Percentiles rank a stretch among this genome's conserved stretches.
phyloP scores from a whole-genome alignment of 1,140 invertebrate genomes.

The Cecropterus lyciades region DNA sequence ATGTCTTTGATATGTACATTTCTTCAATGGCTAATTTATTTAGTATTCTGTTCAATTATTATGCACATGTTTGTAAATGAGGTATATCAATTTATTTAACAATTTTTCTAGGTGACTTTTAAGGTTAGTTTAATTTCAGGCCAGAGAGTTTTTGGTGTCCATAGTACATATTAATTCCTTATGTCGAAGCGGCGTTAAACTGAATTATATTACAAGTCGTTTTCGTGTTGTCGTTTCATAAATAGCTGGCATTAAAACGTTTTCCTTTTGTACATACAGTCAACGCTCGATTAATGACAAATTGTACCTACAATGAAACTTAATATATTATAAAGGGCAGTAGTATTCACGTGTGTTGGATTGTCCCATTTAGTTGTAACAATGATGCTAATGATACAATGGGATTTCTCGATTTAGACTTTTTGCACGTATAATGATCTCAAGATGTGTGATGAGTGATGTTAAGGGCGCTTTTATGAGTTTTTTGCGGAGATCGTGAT shows the following conservation, averaged over 20 bases:
- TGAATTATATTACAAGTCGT: neutral
- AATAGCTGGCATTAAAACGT: conserved; percentile 6
- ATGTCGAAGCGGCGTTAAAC: neutral
- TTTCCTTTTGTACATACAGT: conserved; percentile 23
- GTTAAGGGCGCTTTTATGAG: conserved; percentile 21
- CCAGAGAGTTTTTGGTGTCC: no score
- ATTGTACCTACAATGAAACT: conserved; percentile 23
- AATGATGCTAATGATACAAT: conserved; percentile 33
- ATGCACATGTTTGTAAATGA: no score
- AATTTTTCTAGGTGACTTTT: no score
- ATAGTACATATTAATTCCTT: no score
- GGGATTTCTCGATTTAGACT: conserved; percentile 14
- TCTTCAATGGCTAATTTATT: conserved; percentile 3
- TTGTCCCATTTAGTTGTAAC: conserved; percentile 31
- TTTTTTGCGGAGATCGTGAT: conserved; percentile 9
- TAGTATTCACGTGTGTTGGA: conserved; percentile 14
- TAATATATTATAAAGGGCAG: conserved; percentile 31
- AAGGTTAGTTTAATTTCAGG: no score
- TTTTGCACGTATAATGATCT: conserved; percentile 27
- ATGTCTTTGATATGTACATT: conserved; percentile 15
- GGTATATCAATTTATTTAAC: no score
- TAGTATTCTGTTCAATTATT: no score
- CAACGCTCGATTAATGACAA: conserved; percentile 34
- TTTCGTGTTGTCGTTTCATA: no score
- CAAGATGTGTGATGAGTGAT: conserved; percentile 23